These are phyloP conservation scores for Pseudoatta argentina DNA, from an alignment of 1,140 invertebrate species.

Conservation along the genomic window DNA sequence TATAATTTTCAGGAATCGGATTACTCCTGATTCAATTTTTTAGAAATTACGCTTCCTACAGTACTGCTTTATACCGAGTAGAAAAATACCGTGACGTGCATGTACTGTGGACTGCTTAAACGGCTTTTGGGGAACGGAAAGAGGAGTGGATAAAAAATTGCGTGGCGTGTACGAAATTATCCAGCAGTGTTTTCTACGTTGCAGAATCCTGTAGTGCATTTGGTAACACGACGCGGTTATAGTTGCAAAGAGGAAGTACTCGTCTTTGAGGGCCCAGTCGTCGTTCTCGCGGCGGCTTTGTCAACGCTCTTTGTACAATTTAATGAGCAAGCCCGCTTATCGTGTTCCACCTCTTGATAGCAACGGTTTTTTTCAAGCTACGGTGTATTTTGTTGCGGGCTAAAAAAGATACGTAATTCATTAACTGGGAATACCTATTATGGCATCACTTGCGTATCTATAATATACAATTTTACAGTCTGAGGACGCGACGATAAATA, in stretches of 20 bases:
- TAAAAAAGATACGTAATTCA: constrained; percentile 32
- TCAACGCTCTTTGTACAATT: constrained; percentile 53
- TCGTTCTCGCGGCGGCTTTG: constrained; percentile 48
- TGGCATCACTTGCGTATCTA: not conserved
- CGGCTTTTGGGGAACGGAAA: not conserved
- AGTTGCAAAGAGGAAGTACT: constrained; percentile 52
- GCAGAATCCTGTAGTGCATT: constrained; percentile 27
- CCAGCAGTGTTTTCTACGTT: constrained; percentile 26
- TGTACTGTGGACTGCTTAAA: not conserved
- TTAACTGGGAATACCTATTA: not conserved
- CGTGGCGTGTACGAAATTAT: constrained; percentile 6
- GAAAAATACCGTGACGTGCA: not conserved
- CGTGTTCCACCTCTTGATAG: constrained; percentile 31
- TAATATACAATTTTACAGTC: not conserved
- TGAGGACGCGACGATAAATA: not conserved
- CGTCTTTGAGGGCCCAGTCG: constrained; percentile 39
- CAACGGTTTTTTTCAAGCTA: constrained; percentile 16
- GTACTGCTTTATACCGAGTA: not conserved
- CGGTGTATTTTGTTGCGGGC: not conserved
- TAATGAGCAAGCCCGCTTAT: constrained; percentile 53
- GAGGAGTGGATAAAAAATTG: not conserved
- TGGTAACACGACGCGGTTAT: constrained; percentile 49
- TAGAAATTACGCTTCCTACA: not conserved
- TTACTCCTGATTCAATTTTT: constrained; percentile 1
- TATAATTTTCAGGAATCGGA: not conserved